phyloP scores from a whole-genome alignment of 2,113 vertebrate species.

The Tor tambroides region DNA sequence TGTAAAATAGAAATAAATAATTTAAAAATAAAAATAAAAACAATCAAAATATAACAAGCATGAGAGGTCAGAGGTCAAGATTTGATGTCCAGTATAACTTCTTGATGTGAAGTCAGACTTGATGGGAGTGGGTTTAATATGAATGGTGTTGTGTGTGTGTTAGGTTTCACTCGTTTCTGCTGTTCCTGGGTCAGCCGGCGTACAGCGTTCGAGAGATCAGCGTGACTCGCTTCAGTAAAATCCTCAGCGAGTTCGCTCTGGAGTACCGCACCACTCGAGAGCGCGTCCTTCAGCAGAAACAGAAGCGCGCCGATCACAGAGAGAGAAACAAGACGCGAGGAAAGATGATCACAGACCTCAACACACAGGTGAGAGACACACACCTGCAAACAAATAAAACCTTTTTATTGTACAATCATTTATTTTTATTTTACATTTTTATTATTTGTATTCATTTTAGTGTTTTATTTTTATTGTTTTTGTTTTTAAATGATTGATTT shows the following conservation, averaged over 20 bases:
- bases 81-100: too few relatives aligned
- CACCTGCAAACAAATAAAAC: not conserved
- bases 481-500: not conserved
- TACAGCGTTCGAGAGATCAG: slow-evolving; percentile 91
- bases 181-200: slow-evolving; percentile 91
- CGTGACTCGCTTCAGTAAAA: slow-evolving; percentile 93
- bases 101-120: too few relatives aligned
- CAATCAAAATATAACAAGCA: too few relatives aligned
- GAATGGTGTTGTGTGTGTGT: too few relatives aligned
- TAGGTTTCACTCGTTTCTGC: slow-evolving; percentile 94
- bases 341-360: slow-evolving; percentile 97
- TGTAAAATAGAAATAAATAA: too few relatives aligned
- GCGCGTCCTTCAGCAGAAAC: slow-evolving; percentile 92
- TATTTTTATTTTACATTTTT: not conserved
- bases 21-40: too few relatives aligned
- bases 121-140: not conserved
- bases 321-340: slow-evolving; percentile 97
- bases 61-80: too few relatives aligned
- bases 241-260: slow-evolving; percentile 93
- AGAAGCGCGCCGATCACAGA: slow-evolving; percentile 93
- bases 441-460: not conserved
- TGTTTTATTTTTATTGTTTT: not conserved
- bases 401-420: not conserved
- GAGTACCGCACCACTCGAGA: slow-evolving; percentile 96
- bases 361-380: slow-evolving; percentile 67